Base-by-base conservation (phyloP, 2,797 vertebrate genomes). In the Labroides dimidiatus region DNA sequence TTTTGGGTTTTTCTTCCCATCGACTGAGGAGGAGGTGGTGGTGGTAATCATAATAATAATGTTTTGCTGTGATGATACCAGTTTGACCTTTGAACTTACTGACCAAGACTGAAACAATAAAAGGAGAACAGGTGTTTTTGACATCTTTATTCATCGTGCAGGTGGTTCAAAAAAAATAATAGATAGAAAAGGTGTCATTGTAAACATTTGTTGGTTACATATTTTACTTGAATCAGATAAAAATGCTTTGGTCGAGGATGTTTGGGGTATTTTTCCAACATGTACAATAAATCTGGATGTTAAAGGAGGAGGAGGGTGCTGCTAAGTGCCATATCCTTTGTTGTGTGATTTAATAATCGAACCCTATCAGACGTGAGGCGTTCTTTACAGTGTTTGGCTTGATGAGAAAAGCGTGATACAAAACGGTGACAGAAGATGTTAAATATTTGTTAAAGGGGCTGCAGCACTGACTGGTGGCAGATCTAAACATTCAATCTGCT, bases 131-230 rank as follows among this genome's bases (percentile, higher is more conserved):
- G 30, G 63, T 52, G 82, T 86, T 84, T 81, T 54, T 30, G 69
- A 79, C 76, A 52, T 88, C 78, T 95, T 94, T 94, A 93, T 94
- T 94, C 93, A 57, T 87, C 84, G 94, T 95, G 94, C 93, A 92
- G 78, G 94, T 95, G 94, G 72, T 91, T 93, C 89, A 89, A 93
- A 89, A 89, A 93, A 89, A 86, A 82, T 81, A 72, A 82, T 10
- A 20, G 12, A 80, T 90, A 71, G 67, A 85, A 90, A 80, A 9
- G 61, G 91, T 92, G 91, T 82, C 84, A 80, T 33, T 90, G 82
- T 91, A 90, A 93, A 92, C 89, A 84, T 87, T 64, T 62, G 69
- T 77, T 80, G 89, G 72, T 75, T 89, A 87, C 64, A 49, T 49
- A 85, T 75, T 73, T 54, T 72, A 83, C 42, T 63, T 69, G 45